These are phyloP conservation scores for Caerostris extrusa DNA, from an alignment of 1,140 invertebrate genomes.

Conservation along the genomic window DNA sequence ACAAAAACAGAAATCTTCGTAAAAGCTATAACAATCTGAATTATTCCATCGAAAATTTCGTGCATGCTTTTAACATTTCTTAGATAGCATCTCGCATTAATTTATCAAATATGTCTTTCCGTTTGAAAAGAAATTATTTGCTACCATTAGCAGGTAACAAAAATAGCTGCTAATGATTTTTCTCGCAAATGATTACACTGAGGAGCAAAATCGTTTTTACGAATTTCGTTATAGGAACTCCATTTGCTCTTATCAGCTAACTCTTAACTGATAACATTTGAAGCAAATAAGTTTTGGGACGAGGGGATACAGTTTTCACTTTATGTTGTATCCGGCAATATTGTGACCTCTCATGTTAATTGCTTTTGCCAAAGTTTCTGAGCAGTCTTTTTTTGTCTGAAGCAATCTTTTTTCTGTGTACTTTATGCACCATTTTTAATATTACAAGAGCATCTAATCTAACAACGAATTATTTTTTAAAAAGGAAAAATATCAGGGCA, in stretches of 20 bases:
- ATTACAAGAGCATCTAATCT: not conserved
- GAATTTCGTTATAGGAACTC: constrained; percentile 23
- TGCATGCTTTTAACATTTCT: constrained; percentile 34
- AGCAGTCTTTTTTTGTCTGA: not conserved
- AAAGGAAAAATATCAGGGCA: not conserved
- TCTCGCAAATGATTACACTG: constrained; percentile 27
- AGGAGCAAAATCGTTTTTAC: constrained; percentile 12
- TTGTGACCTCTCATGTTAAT: constrained; percentile 35
- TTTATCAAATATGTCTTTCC: constrained; percentile 24
- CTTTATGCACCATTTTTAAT: not conserved
- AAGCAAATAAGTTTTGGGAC: constrained; percentile 27
- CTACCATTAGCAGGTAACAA: constrained; percentile 32
- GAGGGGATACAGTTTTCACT: not conserved
- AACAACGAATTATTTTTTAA: not conserved
- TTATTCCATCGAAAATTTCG: constrained; percentile 21
- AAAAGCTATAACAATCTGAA: constrained; percentile 13
- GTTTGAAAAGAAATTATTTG: constrained; percentile 38
- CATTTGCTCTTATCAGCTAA: constrained; percentile 20
- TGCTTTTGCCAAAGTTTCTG: not conserved
- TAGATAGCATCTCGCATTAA: constrained; percentile 40
- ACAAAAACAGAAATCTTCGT: not conserved
- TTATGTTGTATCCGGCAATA: constrained; percentile 25
- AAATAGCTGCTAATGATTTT: constrained; percentile 37
- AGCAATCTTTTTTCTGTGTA: not conserved
- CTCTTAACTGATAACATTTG: constrained; percentile 29